Conservation (phyloP, 2,113 vertebrate genomes). For the Mystacornis crossleyi region DNA sequence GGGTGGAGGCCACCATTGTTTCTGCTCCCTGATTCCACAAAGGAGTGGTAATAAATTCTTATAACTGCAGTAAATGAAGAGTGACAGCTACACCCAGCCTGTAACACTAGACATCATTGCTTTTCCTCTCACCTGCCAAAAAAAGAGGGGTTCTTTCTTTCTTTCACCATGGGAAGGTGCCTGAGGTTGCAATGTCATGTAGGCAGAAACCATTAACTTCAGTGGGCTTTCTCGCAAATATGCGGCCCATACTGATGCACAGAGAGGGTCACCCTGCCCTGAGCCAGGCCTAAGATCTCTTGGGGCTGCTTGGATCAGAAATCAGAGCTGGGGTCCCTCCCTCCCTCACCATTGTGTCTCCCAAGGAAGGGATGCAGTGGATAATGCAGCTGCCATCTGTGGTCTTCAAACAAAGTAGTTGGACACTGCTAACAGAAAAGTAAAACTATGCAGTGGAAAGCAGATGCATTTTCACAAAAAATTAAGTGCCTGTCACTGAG, state of each 20-base stretch:
- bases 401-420: not conserved
- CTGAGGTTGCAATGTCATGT: not conserved
- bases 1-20: constrained; percentile 58
- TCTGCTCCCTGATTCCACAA: constrained; percentile 31
- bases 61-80: not conserved
- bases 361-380: not conserved
- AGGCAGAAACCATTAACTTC: not conserved
- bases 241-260: not conserved
- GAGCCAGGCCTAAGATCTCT: not conserved
- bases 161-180: not conserved
- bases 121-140: not conserved
- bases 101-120: not conserved
- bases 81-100: constrained; percentile 12
- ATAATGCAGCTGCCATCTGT: not conserved
- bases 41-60: constrained; percentile 37
- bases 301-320: not conserved
- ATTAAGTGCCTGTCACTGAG: not conserved
- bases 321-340: not conserved
- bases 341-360: not conserved
- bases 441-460: not conserved
- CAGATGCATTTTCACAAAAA: not conserved
- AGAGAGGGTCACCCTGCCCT: not conserved
- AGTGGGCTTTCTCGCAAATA: not conserved
- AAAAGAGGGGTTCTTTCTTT: not conserved
- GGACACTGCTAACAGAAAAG: not conserved